Base-by-base conservation (phyloP, 2,797 vertebrate genomes). In the Tachyglossus aculeatus region DNA sequence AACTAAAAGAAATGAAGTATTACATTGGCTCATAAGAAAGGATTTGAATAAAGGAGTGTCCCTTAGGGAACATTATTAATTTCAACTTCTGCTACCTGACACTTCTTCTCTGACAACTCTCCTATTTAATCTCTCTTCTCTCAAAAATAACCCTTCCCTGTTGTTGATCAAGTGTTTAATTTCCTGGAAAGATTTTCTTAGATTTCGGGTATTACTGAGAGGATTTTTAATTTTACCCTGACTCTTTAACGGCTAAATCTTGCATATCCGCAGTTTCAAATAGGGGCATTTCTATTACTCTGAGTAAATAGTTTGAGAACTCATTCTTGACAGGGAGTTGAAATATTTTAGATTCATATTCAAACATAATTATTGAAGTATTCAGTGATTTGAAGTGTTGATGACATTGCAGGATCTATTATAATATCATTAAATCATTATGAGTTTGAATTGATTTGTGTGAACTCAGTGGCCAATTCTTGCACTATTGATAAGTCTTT, bases 81-180 rank as follows among this genome's bases (percentile, higher is more conserved):
- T 81, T 61, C 71, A 77, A 44, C 79, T 87, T 84, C 80, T 86
- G 82, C 81, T 73, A 82, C 80, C 54, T 78, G 87, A 83, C 87
- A 74, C 68, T 81, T 91, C 80, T 84, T 78, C 76, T 80, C 77
- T 67, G 83, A 85, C 76, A 86, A 80, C 67, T 55, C 85, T 88
- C 56, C 77, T 89, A 80, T 87, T 89, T 93, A 92, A 93, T 88
- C 89, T 91, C 86, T 71, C 75, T 55, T 84, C 87, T 90, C 84
- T 90, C 53, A 4, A 83, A 83, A 88, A 87, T 84, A 90, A 88
- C 85, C 85, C 79, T 85, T 82, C 77, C 70, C 41, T 86, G 80
- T 84, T 92, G 89, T 79, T 88, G 86, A 92, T 91, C 88, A 92
- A 92, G 89, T 91, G 86, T 90, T 91, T 92, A 91, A 93, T 91